Evolutionary conservation across 2,113 vertebrate genomes (phyloP).

Genomic region (Neodontobutis hainanensis): DNA sequence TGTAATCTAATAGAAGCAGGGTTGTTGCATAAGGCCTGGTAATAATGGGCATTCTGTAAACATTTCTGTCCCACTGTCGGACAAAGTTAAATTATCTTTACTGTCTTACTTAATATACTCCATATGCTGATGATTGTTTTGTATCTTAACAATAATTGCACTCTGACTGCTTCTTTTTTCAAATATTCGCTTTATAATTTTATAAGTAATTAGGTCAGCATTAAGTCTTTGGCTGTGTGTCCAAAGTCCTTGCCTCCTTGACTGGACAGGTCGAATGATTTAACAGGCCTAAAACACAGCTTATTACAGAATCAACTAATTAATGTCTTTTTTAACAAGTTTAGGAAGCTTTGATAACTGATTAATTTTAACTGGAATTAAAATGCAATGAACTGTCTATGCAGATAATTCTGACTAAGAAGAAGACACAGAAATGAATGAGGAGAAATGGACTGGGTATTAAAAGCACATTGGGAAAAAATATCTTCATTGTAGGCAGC

Average conservation of each 20-base stretch:
- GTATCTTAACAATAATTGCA: constrained; percentile 44
- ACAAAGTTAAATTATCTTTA: constrained; percentile 32
- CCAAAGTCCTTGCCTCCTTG: constrained; percentile 41
- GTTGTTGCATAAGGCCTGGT: constrained; percentile 10
- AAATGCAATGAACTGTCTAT: constrained; percentile 29
- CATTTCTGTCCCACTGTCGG: constrained; percentile 12
- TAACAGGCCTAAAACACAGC: constrained; percentile 14
- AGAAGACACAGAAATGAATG: constrained; percentile 12
- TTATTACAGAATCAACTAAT: constrained; percentile 40
- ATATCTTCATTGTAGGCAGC: constrained; percentile 55
- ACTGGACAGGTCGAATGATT: constrained; percentile 33
- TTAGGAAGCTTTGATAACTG: constrained; percentile 40
- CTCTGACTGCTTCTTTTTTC: constrained; percentile 26
- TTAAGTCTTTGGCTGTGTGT: constrained; percentile 36
- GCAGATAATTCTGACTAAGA: constrained; percentile 35
- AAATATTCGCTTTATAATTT: constrained; percentile 52
- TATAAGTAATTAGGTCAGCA: constrained; percentile 40
- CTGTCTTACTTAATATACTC: constrained; percentile 34
- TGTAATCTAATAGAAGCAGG: constrained; percentile 2
- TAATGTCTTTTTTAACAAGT: constrained; percentile 32
- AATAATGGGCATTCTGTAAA: constrained; percentile 30
- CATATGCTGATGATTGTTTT: constrained; percentile 33
- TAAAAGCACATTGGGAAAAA: constrained; percentile 54
- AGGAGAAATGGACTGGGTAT: constrained; percentile 36
- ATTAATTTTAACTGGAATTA: constrained; percentile 42